Base-by-base conservation (phyloP, 92 coral and sea anemone species). In the Bergia puertoricense region DNA sequence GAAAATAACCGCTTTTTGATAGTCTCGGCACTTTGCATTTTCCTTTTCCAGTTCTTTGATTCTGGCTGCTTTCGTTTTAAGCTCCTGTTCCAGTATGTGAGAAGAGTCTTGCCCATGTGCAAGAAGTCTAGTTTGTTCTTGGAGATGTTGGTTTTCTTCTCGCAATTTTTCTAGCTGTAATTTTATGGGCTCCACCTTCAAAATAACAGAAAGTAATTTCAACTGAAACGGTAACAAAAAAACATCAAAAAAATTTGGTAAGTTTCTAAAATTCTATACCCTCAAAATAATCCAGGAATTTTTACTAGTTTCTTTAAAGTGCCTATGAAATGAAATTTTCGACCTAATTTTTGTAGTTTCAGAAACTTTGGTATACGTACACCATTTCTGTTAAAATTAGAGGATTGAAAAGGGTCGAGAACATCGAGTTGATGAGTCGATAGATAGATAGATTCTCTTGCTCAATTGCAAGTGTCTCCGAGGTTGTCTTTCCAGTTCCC, bases 1-100 rank as follows among this genome's bases (percentile, higher is more conserved):
- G 79, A 95, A 93, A 67, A 95, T 79, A 62, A 95, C 91, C 16
- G 98, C 98, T 23, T 93, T 95, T 76, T 95, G 98, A 71, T 92
- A 95, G 48, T 93, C 98, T 65, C 81, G 90, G 74, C 93, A 92
- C 82, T 90, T 94, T 10, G 93, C 72, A 85, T 92, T 88, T 36
- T 92, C 95, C 66, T 89, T 93, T 81, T 95, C 98, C 50, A 90
- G 86, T 77, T 93, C 95, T 89, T 90, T 90, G 54, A 93, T 73
- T 88, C 91, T 88, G 75, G 88, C 79, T 65, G 91, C 66, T 81
- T 94, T 93, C 13, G 92, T 75, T 88, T 93, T 91, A 41, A 95
- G 92, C 6, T 92, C 98, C 71, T 94, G 93, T 80, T 97, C 96
- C 7, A 92, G 90, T 14, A 90, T 93, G 71, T 95, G 94, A 10